Percentiles rank a stretch among this genome's conserved stretches.
Conservation (phyloP, 2,113 vertebrate genomes). For the Tachysurus vachellii region DNA sequence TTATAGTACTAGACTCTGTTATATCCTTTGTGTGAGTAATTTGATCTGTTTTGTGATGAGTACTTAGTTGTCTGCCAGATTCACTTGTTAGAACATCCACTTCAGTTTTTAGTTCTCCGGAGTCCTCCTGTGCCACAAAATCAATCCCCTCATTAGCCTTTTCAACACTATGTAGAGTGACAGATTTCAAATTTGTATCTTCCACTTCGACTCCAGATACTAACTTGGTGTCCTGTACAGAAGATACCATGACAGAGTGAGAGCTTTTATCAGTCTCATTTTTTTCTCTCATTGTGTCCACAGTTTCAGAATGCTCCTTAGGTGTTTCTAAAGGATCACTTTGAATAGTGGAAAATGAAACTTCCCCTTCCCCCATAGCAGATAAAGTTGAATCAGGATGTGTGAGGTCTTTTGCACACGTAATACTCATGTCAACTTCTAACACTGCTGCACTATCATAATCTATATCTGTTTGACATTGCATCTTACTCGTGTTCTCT, state of each 20-base stretch:
- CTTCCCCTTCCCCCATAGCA: constrained; percentile 2
- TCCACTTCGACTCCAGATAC: background rate
- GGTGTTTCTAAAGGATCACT: background rate
- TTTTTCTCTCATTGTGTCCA: background rate
- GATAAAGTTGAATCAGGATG: constrained; percentile 39
- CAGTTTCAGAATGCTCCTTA: background rate
- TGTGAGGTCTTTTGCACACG: background rate
- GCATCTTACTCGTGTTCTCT: constrained; percentile 31
- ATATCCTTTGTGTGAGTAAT: constrained; percentile 1
- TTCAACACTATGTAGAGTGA: background rate
- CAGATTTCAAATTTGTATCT: constrained; percentile 1
- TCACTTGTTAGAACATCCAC: background rate
- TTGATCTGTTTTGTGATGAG: constrained; percentile 5
- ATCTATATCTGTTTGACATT: constrained; percentile 44
- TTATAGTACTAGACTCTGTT: background rate
- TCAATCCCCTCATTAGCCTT: constrained; percentile 21
- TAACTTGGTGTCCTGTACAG: constrained; percentile 4
- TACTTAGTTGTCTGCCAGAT: background rate
- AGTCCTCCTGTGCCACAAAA: background rate
- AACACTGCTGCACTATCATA: constrained; percentile 20
- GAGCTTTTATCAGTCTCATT: constrained; percentile 2
- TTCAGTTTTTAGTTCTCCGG: background rate
- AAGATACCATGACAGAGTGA: background rate
- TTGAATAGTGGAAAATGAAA: constrained; percentile 24
- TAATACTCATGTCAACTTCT: constrained; percentile 6